Evolutionary conservation across 2,113 vertebrate genomes (phyloP).

Genomic region (Hoplias malabaricus): DNA sequence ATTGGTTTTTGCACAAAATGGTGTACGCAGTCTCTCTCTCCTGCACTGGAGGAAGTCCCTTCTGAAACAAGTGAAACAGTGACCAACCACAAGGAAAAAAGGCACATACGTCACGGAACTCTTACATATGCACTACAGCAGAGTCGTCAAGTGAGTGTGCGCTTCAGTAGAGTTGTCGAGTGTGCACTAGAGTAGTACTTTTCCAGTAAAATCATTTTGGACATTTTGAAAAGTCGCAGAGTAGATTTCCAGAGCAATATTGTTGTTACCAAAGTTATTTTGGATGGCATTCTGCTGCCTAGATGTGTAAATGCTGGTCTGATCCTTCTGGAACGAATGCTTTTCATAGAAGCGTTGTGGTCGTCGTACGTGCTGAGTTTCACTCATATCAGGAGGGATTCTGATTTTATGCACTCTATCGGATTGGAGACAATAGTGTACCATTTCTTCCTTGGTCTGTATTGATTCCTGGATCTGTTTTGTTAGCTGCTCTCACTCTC

Average conservation of each 20-base stretch:
- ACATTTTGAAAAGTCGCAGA: neutral
- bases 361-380: neutral
- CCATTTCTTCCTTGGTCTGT: neutral
- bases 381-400: neutral
- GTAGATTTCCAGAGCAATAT: neutral
- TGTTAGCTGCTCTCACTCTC: neutral
- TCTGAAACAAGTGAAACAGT: neutral
- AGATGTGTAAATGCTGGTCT: neutral
- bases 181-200: neutral
- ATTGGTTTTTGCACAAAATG: too few relatives aligned
- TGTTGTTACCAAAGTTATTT: constrained; percentile 1
- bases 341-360: neutral
- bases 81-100: constrained; percentile 16
- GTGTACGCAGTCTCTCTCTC: neutral
- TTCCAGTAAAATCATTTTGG: neutral
- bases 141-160: neutral
- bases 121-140: neutral
- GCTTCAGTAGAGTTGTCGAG: neutral
- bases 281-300: constrained; percentile 17
- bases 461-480: neutral
- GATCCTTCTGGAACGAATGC: neutral
- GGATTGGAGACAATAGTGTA: neutral
- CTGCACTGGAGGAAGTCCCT: constrained; percentile 1
- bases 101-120: neutral
- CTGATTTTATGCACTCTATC: neutral